Percentiles rank a stretch among this genome's conserved stretches.
phyloP scores from a whole-genome alignment of 2,113 vertebrate genomes.

The Chaenogobius annularis region DNA sequence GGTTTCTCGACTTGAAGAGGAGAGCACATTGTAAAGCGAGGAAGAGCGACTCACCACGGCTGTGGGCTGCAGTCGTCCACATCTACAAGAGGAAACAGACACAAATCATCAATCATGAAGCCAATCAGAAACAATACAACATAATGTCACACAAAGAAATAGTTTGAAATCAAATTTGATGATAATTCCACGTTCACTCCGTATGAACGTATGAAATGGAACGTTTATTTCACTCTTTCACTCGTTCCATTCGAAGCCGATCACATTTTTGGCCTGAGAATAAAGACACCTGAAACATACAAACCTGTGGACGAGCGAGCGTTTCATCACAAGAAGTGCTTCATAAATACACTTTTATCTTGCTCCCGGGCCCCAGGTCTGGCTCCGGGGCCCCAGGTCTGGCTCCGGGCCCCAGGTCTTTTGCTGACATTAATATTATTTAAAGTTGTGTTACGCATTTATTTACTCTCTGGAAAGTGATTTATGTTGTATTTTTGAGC shows the following conservation, averaged over 20 bases:
- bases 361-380: no score
- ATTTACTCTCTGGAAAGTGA: no score
- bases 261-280: not conserved
- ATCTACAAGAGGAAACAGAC: slow-evolving; percentile 72
- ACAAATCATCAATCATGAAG: not conserved
- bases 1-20: no score
- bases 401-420: no score
- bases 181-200: not conserved
- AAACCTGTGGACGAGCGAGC: not conserved
- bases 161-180: not conserved
- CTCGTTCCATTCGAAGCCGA: not conserved
- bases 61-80: slow-evolving; percentile 93
- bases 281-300: not conserved
- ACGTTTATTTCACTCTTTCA: not conserved
- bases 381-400: no score
- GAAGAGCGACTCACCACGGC: slow-evolving; percentile 97
- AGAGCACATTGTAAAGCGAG: no score
- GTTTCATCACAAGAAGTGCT: no score
- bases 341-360: no score
- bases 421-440: no score
- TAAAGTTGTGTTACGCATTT: no score
- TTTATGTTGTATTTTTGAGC: no score
- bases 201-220: not conserved
- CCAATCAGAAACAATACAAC: not conserved
- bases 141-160: not conserved